Base-by-base conservation (phyloP, 2,797 vertebrate species). In the Cryptoblepharus egeriae region DNA sequence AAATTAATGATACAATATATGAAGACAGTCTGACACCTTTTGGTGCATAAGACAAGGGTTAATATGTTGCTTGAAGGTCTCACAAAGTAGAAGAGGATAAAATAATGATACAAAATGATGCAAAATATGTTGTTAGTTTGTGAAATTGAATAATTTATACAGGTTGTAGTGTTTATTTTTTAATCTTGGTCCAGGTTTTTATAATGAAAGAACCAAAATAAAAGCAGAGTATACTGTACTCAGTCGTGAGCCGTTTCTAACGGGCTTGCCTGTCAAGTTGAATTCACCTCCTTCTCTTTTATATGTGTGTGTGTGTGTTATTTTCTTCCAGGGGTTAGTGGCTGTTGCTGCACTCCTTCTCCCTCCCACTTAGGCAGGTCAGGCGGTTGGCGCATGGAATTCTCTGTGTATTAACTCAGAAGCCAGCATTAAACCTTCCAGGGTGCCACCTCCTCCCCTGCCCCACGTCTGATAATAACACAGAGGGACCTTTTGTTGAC, bases 251-350 rank as follows among this genome's bases (percentile, higher is more conserved):
- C 35, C 11, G 55, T 55, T 60, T 75, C 32, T 39, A 64, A 64
- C 63, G 2, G 28, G 55, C 55, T 60, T 8, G 24, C 28, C 30
- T 26, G n/a, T 35, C 61, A 64, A 22, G 12, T 32, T 30, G n/a
- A 76, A 77, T 64, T 45, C 37, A 22, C 16, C 42, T 58, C 18
- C 11, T 30, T 18, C 2, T 77, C 39, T 9, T 45, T 22, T 32
- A 58, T 15, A 11, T 49, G 11, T 20, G 24, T 39, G n/a, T n/a
- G n/a, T n/a, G n/a, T n/a, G n/a, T n/a, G n/a, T n/a, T n/a, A 5
- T 0, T 22, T 5, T 0, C 0, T 0, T 0, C 37, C 26, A 4
- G 12, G 3, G 69, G 55, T 10, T 32, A 20, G 22, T n/a, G n/a
- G 60, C 57, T 26, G 26, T 13, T 24, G 8, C 26, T 63, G 18